Conservation (phyloP, 2,797 vertebrate species). For the Melanotaenia parkinsoni region DNA sequence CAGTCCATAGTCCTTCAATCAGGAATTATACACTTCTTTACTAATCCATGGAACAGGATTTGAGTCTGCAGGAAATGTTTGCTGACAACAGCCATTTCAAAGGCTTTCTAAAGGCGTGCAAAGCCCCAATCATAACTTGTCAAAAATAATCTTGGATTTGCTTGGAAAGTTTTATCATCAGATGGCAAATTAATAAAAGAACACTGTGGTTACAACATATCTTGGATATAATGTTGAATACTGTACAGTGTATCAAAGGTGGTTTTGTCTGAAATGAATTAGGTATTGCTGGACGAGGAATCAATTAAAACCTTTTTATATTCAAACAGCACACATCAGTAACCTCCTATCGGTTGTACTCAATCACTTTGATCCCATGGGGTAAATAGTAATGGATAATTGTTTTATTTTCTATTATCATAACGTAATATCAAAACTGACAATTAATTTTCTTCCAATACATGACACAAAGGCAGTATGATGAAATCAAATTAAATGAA, state of each 20-base stretch:
- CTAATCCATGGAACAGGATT: conserved; percentile 56
- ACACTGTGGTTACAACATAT: conserved; percentile 4
- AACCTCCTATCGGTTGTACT: conserved; percentile 48
- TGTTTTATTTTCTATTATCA: conserved; percentile 65
- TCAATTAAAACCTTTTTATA: conserved; percentile 55
- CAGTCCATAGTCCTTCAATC: conserved; percentile 17
- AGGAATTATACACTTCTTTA: conserved; percentile 39
- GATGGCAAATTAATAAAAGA: background rate
- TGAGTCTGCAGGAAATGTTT: conserved; percentile 42
- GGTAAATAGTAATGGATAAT: conserved; percentile 46
- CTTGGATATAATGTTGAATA: background rate
- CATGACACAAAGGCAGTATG: conserved; percentile 45
- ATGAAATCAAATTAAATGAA: conserved; percentile 61
- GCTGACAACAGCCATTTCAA: conserved; percentile 49
- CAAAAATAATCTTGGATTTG: background rate
- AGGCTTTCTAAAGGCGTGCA: conserved; percentile 57
- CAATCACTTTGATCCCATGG: conserved; percentile 50
- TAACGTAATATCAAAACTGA: conserved; percentile 58
- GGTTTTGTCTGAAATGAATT: conserved; percentile 21
- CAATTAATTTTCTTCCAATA: conserved; percentile 60
- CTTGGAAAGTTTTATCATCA: background rate
- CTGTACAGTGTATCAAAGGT: background rate
- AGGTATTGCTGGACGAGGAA: conserved; percentile 44
- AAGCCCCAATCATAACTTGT: conserved; percentile 17
- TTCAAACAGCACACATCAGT: conserved; percentile 52